phyloP scores from a whole-genome alignment of 2,113 vertebrate genomes.

The Casuarius casuarius region DNA sequence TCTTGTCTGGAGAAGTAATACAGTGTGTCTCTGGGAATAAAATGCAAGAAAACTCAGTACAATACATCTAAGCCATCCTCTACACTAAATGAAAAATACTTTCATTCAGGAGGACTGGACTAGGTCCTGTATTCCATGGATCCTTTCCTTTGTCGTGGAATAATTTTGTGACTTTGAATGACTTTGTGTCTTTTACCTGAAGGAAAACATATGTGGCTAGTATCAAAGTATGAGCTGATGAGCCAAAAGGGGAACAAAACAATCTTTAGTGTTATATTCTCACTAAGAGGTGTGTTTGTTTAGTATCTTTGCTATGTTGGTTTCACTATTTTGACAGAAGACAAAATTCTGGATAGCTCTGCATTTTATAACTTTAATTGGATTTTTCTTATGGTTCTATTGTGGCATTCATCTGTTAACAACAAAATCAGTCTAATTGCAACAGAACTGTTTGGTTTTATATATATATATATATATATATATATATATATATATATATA shows the following conservation, averaged over 20 bases:
- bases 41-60: not conserved
- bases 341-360: not conserved
- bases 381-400: not conserved
- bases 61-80: not conserved
- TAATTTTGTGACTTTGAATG: not conserved
- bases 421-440: not conserved
- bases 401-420: not conserved
- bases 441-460: not conserved
- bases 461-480: not conserved
- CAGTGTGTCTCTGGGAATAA: not conserved
- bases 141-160: not conserved
- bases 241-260: not conserved
- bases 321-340: not conserved
- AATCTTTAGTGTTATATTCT: too few species aligned
- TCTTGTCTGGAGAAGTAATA: not conserved
- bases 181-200: not conserved
- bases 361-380: not conserved
- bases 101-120: not conserved
- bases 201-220: not conserved
- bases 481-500: too few species aligned
- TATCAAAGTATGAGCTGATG: not conserved
- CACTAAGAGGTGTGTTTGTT: not conserved
- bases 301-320: not conserved
- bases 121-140: not conserved
- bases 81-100: not conserved